A percentile compares a stretch with the other conserved stretches of the same genome.
Evolutionary conservation across 2,113 vertebrate species (phyloP).

Genomic region (Sylvilagus bachmani): DNA sequence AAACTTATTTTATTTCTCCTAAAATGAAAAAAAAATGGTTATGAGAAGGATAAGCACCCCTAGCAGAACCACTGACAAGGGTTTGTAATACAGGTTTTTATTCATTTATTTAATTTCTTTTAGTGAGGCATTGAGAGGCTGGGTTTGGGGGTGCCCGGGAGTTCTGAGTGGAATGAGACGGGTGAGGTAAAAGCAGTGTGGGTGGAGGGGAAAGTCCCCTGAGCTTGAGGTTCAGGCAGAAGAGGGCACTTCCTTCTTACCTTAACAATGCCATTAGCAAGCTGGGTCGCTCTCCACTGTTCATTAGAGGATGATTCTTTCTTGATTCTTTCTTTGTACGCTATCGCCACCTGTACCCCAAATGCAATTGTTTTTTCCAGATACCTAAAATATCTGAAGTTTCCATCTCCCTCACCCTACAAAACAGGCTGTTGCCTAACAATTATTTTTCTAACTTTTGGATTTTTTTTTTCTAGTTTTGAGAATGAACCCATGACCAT

Average conservation of each 20-base stretch:
- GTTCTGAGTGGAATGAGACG: neutral
- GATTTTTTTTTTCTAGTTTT: neutral
- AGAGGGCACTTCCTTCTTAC: fast-evolving
- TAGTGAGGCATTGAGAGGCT: neutral
- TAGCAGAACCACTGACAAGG: neutral
- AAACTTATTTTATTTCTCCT: neutral
- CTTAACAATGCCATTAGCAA: neutral
- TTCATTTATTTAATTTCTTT: neutral
- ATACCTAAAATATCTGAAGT: too few relatives aligned
- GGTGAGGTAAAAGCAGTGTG: neutral
- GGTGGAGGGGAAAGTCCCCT: fast-evolving
- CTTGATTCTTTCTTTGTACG: too few relatives aligned
- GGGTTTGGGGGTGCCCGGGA: too few relatives aligned
- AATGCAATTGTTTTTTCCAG: too few relatives aligned
- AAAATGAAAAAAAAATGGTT: constrained; percentile 3
- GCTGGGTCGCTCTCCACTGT: neutral
- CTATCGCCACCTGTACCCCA: too few relatives aligned
- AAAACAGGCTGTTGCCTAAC: too few relatives aligned
- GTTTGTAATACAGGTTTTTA: neutral
- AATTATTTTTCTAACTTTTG: neutral
- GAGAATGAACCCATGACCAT: neutral
- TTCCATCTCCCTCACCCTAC: too few relatives aligned
- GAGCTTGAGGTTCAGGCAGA: neutral
- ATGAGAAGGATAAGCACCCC: neutral
- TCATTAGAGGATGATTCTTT: neutral